These are phyloP conservation scores for Kryptolebias ocellatus DNA, from an alignment of 2,797 vertebrate genomes.

Conservation along the genomic window DNA sequence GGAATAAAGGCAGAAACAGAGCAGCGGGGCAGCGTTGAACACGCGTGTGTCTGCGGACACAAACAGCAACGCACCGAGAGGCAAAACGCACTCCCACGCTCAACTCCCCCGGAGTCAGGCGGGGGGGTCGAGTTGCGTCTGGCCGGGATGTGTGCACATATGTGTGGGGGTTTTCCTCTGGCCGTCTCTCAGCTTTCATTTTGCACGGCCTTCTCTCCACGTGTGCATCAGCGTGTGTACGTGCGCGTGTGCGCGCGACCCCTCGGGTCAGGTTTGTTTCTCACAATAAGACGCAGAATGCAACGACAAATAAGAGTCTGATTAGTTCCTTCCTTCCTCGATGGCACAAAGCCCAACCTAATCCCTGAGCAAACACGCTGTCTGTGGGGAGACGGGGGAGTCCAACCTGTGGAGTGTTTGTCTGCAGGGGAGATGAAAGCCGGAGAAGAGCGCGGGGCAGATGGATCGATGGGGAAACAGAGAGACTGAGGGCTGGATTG, in stretches of 20 bases:
- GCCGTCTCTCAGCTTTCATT: conserved; percentile 51
- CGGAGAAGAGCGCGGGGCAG: conserved; percentile 16
- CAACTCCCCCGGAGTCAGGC: conserved; percentile 23
- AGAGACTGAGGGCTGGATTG: conserved; percentile 14
- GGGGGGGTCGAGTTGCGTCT: conserved; percentile 65
- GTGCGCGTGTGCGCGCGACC: conserved; percentile 1
- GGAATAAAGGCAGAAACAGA: conserved; percentile 56
- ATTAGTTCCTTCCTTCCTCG: conserved; percentile 77
- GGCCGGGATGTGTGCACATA: conserved; percentile 31
- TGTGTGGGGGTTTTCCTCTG: conserved; percentile 21
- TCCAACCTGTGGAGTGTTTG: conserved; percentile 58
- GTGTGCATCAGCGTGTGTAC: conserved; percentile 13
- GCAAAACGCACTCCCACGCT: conserved; percentile 39
- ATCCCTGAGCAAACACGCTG: conserved; percentile 66
- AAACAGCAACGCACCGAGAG: conserved; percentile 26
- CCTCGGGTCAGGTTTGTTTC: conserved; percentile 46
- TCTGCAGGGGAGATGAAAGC: conserved; percentile 24
- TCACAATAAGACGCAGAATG: conserved; percentile 58
- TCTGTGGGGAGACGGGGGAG: conserved; percentile 19
- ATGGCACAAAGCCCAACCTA: conserved; percentile 59
- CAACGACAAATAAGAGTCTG: conserved; percentile 73
- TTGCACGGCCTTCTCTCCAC: conserved; percentile 24
- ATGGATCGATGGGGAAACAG: conserved; percentile 42
- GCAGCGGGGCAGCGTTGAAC: conserved; percentile 8
- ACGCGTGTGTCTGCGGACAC: conserved; percentile 12